A percentile compares a stretch with the other conserved stretches of the same genome.
These are phyloP conservation scores for Diplodus sargus DNA, from an alignment of 2,797 vertebrate genomes.

Conservation along the genomic window DNA sequence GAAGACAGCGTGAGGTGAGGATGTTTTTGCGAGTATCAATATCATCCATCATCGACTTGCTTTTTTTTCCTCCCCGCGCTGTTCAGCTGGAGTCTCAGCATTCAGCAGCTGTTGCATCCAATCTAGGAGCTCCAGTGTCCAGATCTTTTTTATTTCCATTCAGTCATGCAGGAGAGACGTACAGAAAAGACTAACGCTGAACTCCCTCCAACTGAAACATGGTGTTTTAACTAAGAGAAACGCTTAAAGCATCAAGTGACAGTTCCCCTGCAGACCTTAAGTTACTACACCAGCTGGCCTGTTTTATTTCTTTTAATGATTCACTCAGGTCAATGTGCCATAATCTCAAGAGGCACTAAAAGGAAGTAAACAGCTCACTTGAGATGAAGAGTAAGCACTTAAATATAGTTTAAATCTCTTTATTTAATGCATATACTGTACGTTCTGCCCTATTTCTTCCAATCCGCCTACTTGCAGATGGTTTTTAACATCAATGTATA, in stretches of 20 bases:
- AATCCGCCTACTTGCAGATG: neutral
- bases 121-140: neutral
- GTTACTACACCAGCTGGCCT: conserved; percentile 58
- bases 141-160: conserved; percentile 15
- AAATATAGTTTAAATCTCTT: conserved; percentile 36
- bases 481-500: neutral
- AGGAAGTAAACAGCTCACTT: conserved; percentile 52
- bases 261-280: conserved; percentile 53
- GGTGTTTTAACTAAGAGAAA: conserved; percentile 48
- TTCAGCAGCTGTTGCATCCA: conserved; percentile 26
- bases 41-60: conserved; percentile 60
- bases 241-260: conserved; percentile 58
- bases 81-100: conserved; percentile 32
- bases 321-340: conserved; percentile 54
- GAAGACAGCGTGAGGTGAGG: conserved; percentile 32
- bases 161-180: conserved; percentile 15
- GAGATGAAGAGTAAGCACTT: conserved; percentile 48
- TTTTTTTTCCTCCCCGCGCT: neutral
- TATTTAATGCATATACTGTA: conserved; percentile 15
- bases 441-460: conserved; percentile 11
- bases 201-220: conserved; percentile 25
- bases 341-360: conserved; percentile 60
- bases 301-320: conserved; percentile 62
- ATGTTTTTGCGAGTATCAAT: conserved; percentile 57
- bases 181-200: conserved; percentile 19